These are phyloP conservation scores for Drosophila mettleri DNA, from an alignment of 2,888 invertebrate genomes.

Conservation along the genomic window DNA sequence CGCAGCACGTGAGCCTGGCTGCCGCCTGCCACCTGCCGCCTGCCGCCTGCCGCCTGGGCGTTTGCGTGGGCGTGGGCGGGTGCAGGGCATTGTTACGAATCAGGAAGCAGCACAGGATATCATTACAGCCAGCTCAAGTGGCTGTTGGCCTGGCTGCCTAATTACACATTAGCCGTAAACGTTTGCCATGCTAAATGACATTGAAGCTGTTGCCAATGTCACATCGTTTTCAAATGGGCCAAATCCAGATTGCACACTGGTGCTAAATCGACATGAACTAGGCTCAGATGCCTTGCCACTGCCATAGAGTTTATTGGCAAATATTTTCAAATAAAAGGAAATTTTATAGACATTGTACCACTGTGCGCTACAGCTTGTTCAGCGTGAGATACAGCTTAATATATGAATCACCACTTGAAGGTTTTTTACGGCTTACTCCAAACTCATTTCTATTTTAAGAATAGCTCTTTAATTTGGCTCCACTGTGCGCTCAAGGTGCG, in stretches of 20 bases:
- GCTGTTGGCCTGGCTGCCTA: conserved; percentile 44
- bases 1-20: background rate
- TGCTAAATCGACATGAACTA: background rate
- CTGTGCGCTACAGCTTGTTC: background rate
- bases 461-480: background rate
- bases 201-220: conserved; percentile 47
- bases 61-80: background rate
- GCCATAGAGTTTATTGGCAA: background rate
- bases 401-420: too few relatives aligned
- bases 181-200: conserved; percentile 45
- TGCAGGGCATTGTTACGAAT: conserved; percentile 32
- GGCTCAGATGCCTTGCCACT: background rate
- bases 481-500: background rate
- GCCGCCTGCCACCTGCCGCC: too few relatives aligned
- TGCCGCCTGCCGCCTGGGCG: too few relatives aligned
- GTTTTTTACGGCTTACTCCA: too few relatives aligned
- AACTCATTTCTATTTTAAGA: background rate
- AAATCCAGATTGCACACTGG: conserved; percentile 18
- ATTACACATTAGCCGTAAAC: conserved; percentile 60
- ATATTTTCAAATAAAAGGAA: too few relatives aligned
- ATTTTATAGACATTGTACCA: background rate
- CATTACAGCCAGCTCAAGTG: conserved; percentile 49
- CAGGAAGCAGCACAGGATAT: conserved; percentile 52
- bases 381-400: too few relatives aligned
- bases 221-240: conserved; percentile 22